Conservation (phyloP, 2,113 vertebrate species). For the Pedionomus torquatus region DNA sequence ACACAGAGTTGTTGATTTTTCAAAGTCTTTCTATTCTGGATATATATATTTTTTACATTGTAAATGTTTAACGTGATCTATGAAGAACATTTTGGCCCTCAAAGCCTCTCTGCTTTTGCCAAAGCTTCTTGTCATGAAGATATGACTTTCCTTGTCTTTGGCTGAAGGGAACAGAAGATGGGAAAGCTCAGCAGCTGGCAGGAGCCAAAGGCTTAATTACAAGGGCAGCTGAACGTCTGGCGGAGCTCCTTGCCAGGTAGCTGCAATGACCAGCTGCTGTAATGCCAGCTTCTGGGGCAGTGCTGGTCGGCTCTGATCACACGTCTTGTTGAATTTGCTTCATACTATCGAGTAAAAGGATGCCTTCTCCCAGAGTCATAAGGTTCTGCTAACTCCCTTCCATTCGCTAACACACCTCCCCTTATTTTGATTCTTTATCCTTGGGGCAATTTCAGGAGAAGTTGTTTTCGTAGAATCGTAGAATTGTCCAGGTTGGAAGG, state of each 20-base stretch:
- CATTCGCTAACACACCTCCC: neutral
- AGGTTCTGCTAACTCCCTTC: neutral
- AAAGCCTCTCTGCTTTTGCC: neutral
- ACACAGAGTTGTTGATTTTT: neutral
- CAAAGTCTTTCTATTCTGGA: neutral
- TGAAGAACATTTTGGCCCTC: neutral
- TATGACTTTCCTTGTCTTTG: slow-evolving; percentile 1
- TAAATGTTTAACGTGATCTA: neutral
- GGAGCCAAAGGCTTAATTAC: neutral
- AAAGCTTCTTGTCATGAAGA: neutral
- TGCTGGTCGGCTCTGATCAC: neutral
- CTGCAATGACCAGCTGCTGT: neutral
- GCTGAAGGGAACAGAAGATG: neutral
- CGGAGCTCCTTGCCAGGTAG: neutral
- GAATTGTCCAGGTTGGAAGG: too few species aligned
- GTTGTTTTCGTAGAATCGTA: neutral
- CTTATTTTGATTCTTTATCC: neutral
- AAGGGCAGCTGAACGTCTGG: neutral
- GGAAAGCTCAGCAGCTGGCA: neutral
- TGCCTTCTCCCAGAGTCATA: neutral
- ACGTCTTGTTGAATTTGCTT: neutral
- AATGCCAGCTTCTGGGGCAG: neutral
- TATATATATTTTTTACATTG: neutral
- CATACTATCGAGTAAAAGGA: neutral
- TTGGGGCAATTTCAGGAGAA: neutral